Conservation (phyloP, 2,113 vertebrate genomes). For the Oryzias javanicus region DNA sequence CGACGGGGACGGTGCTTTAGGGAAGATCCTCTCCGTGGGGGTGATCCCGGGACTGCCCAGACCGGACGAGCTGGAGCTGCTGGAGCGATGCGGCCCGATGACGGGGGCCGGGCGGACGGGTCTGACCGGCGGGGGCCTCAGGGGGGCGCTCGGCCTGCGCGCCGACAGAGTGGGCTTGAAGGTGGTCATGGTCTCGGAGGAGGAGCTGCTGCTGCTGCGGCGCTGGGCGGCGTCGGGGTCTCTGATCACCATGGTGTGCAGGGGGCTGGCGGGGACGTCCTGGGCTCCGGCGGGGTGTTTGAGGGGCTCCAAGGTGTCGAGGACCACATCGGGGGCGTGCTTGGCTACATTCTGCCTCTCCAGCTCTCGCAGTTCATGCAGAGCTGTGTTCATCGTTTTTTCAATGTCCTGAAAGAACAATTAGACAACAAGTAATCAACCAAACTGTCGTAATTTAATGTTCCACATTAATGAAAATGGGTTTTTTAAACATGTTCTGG, state of each 20-base stretch:
- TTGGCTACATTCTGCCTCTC: constrained; percentile 97
- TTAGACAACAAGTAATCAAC: background rate
- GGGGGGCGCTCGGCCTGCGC: constrained; percentile 86
- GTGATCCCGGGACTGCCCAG: constrained; percentile 92
- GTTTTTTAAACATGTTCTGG: too few species aligned
- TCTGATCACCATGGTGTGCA: constrained; percentile 96
- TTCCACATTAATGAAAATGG: too few species aligned
- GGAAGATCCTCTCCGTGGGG: constrained; percentile 93
- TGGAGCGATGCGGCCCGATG: constrained; percentile 87
- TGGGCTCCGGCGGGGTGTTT: constrained; percentile 82
- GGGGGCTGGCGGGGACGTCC: constrained; percentile 85
- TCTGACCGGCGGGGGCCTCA: constrained; percentile 88
- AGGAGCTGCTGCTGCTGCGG: constrained; percentile 90
- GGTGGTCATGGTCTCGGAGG: constrained; percentile 93
- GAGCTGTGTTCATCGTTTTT: constrained; percentile 97
- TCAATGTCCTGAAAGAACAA: constrained; percentile 87
- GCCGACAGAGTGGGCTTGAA: constrained; percentile 90
- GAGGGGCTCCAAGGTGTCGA: constrained; percentile 95
- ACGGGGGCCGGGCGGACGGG: constrained; percentile 84
- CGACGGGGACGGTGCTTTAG: constrained; percentile 77
- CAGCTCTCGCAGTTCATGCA: constrained; percentile 93
- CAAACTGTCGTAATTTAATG: too few species aligned
- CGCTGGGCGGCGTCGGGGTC: constrained; percentile 92
- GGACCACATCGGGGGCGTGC: constrained; percentile 93
- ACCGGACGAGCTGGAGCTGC: constrained; percentile 94